Conservation (phyloP, 2,113 vertebrate species). For the Cepphus grylle region DNA sequence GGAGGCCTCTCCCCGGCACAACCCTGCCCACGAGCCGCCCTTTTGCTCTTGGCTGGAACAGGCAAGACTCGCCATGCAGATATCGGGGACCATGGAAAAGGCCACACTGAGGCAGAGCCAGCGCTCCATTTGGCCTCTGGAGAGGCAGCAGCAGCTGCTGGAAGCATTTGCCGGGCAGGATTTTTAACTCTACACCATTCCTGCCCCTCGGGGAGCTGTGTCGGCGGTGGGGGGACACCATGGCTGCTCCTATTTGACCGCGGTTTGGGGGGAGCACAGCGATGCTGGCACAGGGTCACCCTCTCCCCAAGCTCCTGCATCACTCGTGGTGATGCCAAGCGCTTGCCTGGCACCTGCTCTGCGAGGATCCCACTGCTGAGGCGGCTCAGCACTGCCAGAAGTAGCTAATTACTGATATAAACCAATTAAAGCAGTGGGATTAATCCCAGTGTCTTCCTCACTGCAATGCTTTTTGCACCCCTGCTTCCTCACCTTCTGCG, state of each 20-base stretch:
- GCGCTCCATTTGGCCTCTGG: accelerated
- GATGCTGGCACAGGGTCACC: not conserved
- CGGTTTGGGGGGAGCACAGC: accelerated
- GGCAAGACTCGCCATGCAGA: not conserved
- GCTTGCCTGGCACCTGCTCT: not conserved
- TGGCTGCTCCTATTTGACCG: accelerated
- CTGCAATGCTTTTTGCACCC: not conserved
- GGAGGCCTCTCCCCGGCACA: not conserved
- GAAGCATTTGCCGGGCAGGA: not conserved
- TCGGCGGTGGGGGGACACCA: accelerated
- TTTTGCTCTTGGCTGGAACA: too few species aligned
- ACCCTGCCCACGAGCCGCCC: not conserved
- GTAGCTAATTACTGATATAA: not conserved
- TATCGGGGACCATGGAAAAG: not conserved
- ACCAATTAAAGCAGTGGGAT: not conserved
- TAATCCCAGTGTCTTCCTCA: not conserved
- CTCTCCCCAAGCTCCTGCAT: not conserved
- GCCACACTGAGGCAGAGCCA: not conserved
- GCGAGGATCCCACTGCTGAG: accelerated
- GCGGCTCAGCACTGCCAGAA: not conserved
- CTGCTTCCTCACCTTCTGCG: not conserved
- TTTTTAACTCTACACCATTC: not conserved
- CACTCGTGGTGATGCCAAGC: not conserved
- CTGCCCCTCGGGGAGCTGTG: not conserved
- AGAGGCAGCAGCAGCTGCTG: not conserved